Base-by-base conservation (phyloP, 1,140 invertebrate genomes). In the Drosophila nasuta region DNA sequence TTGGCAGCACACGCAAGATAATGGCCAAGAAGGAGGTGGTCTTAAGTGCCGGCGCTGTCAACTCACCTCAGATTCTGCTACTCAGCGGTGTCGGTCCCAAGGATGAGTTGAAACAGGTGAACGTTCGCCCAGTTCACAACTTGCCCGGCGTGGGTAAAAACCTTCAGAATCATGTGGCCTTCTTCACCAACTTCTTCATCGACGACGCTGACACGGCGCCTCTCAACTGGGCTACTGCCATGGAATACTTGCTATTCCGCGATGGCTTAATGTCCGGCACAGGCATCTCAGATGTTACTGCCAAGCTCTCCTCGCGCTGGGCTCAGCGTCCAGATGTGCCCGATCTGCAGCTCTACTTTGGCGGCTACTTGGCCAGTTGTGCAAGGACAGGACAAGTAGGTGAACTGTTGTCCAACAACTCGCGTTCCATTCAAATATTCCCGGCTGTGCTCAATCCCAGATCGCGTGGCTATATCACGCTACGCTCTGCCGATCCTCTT, bases 101-200 rank as follows among this genome's bases (percentile, higher is more conserved):
- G 13, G 94, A 96, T 1, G 96, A 98, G 3, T 92, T 98, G 4
- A 80, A 93, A 52, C 90, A 94, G 51, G 94, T 93, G 0, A 95
- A 95, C 17, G 94, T 97, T 0, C 94, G 94, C 0, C 92, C 95
- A 0, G 92, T 97, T 2, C 96, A 96, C 69, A 93, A 96, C 82
- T 93, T 98, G 5, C 97, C 96, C 0, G 96, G 95, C 0, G 97
- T 98, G 2, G 97, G 98, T 0, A 94, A 95, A 71, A 98, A 98
- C 93, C 94, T 98, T 0, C 97, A 97, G 79, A 97, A 97, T 90
- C 97, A 98, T 80, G 97, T 97, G 0, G 95, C 96, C 3, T 96
- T 94, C 91, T 95, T 96, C 71, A 91, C 97, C 0, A 95, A 94
- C 81, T 98, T 97, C 93, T 94, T 95, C 17, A 96, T 97, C 11